These are phyloP conservation scores for Calonectris borealis DNA, from an alignment of 2,113 vertebrate genomes.

Conservation along the genomic window DNA sequence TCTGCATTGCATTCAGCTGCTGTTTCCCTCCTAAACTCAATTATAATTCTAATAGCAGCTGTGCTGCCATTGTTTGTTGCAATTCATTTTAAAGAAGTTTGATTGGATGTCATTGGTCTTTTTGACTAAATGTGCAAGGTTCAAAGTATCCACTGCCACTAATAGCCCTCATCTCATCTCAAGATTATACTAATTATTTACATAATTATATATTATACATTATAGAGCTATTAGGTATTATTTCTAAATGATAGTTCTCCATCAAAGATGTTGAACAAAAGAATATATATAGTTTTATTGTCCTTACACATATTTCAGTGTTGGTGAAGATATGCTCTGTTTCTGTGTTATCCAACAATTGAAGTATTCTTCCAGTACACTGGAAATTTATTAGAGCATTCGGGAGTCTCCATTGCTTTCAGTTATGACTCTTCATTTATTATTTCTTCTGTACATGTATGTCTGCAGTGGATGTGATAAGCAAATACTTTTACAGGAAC, in stretches of 20 bases:
- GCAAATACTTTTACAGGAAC: neutral
- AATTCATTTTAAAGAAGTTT: constrained; percentile 61
- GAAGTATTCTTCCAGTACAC: neutral
- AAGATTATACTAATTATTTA: constrained; percentile 66
- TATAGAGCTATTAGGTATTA: constrained; percentile 52
- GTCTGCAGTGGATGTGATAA: neutral
- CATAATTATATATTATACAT: constrained; percentile 60
- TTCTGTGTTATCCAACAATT: constrained; percentile 19
- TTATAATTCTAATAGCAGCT: constrained; percentile 72
- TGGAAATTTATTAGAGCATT: constrained; percentile 1
- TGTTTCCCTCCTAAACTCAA: constrained; percentile 74
- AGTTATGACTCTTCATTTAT: neutral
- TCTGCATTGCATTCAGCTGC: constrained; percentile 69
- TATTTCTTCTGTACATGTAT: neutral
- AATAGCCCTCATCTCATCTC: constrained; percentile 47
- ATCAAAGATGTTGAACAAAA: constrained; percentile 48
- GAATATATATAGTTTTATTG: constrained; percentile 66
- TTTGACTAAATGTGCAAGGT: constrained; percentile 62
- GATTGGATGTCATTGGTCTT: constrained; percentile 67
- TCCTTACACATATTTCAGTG: constrained; percentile 47
- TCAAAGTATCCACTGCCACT: constrained; percentile 60
- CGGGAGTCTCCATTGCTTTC: neutral
- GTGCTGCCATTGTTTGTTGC: constrained; percentile 68
- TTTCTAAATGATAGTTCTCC: constrained; percentile 57
- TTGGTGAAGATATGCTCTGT: neutral